Evolutionary conservation across 2,888 invertebrate species (phyloP).

Genomic region (Thumatha senex): DNA sequence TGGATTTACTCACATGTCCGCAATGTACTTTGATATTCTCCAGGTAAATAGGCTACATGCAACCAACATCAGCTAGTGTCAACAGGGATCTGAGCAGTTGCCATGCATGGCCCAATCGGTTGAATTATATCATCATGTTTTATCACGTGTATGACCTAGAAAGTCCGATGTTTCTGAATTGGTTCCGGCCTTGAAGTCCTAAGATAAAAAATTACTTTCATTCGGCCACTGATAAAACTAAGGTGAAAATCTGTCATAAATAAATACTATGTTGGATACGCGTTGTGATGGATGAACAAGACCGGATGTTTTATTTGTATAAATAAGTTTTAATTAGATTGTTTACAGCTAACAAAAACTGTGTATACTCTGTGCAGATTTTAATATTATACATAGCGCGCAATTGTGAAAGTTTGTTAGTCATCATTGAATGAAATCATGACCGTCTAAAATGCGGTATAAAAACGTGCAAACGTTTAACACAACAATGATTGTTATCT

Average conservation of each 20-base stretch:
- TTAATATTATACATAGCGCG: too few relatives aligned
- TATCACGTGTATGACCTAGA: neutral
- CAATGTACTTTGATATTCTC: too few relatives aligned
- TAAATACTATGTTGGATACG: neutral
- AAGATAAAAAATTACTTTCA: neutral
- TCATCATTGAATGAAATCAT: neutral
- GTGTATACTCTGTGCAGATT: neutral
- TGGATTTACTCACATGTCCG: too few relatives aligned
- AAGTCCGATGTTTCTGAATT: neutral
- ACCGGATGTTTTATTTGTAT: neutral
- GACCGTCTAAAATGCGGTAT: neutral
- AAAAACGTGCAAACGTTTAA: neutral
- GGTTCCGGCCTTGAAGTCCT: neutral
- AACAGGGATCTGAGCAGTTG: too few relatives aligned
- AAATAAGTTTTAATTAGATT: neutral
- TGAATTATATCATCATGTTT: too few relatives aligned
- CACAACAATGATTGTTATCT: too few relatives aligned
- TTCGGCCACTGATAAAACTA: neutral
- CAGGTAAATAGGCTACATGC: too few relatives aligned
- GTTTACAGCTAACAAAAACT: neutral
- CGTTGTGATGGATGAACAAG: neutral
- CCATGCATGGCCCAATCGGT: too few relatives aligned
- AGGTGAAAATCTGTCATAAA: constrained; percentile 1
- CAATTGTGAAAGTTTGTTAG: constrained; percentile 1
- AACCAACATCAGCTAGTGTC: too few relatives aligned